Percentiles rank a stretch among this genome's conserved stretches.
These are phyloP conservation scores for Cheilosia urbana DNA, from an alignment of 2,888 invertebrate species.

Conservation along the genomic window DNA sequence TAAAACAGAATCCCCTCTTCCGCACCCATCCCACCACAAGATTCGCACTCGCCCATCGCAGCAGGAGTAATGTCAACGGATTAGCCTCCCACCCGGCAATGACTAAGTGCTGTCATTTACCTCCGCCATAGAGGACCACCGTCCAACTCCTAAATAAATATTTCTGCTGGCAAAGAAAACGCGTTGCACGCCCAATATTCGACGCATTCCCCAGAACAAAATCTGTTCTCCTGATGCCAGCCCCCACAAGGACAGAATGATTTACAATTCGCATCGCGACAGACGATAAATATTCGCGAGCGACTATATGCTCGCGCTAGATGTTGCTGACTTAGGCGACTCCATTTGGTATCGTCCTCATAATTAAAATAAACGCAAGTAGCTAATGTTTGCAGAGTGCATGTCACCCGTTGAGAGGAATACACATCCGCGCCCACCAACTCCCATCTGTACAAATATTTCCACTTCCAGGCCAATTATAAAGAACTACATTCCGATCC, in stretches of 20 bases:
- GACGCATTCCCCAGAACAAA: not conserved
- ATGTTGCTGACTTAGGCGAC: constrained; percentile 10
- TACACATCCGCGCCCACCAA: constrained; percentile 42
- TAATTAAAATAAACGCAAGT: constrained; percentile 56
- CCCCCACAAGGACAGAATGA: constrained; percentile 25
- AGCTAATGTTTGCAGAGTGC: constrained; percentile 46
- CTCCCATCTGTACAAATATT: constrained; percentile 43
- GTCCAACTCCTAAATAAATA: constrained; percentile 2
- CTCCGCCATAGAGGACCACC: constrained; percentile 7
- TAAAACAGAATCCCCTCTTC: not conserved
- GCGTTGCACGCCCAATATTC: constrained; percentile 7
- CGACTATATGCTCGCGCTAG: constrained; percentile 17
- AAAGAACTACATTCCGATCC: constrained; percentile 57
- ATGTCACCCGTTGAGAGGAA: constrained; percentile 43
- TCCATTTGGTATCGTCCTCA: constrained; percentile 29
- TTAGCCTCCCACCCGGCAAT: constrained; percentile 7
- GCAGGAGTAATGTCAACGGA: not conserved
- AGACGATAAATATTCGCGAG: constrained; percentile 21
- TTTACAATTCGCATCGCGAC: constrained; percentile 20
- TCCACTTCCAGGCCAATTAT: constrained; percentile 62
- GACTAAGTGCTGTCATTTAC: constrained; percentile 15
- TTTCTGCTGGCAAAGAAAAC: constrained; percentile 8
- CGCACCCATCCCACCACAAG: not conserved
- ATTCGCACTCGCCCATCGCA: not conserved
- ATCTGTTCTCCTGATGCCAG: constrained; percentile 11